Conservation (phyloP, 2,888 invertebrate genomes). For the Tiliacea aurago region DNA sequence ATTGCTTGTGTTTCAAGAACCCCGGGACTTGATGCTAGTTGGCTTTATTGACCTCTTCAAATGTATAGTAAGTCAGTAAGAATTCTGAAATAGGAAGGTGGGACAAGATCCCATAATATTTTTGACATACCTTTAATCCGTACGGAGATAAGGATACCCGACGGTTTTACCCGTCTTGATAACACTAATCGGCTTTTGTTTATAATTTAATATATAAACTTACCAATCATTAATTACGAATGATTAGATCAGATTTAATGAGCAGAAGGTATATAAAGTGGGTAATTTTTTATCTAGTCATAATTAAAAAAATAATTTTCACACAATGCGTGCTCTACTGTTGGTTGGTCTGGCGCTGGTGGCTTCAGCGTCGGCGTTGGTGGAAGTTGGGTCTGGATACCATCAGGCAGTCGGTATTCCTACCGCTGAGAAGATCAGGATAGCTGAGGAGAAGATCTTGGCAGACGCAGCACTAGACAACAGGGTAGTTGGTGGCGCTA, state of each 20-base stretch:
- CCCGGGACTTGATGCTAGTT: neutral
- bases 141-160: slow-evolving; percentile 22
- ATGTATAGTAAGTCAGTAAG: too few species aligned
- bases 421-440: slow-evolving; percentile 75
- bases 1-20: neutral
- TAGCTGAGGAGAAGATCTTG: slow-evolving; percentile 65
- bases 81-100: neutral
- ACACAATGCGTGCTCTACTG: slow-evolving; percentile 68
- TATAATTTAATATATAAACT: slow-evolving; percentile 15
- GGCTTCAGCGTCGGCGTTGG: slow-evolving; percentile 62
- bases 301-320: slow-evolving; percentile 14
- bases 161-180: slow-evolving; percentile 23
- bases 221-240: slow-evolving; percentile 23
- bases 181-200: slow-evolving; percentile 44
- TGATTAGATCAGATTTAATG: slow-evolving; percentile 52
- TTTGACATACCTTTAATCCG: slow-evolving; percentile 4
- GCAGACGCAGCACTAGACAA: neutral
- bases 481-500: slow-evolving; percentile 77
- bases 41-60: neutral
- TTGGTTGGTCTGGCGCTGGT: slow-evolving; percentile 62
- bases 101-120: neutral
- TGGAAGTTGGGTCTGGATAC: slow-evolving; percentile 69
- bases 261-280: slow-evolving; percentile 44
- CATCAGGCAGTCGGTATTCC: slow-evolving; percentile 79
- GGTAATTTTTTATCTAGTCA: too few species aligned